Conservation (phyloP, 2,797 vertebrate species). For the Euthynnus affinis region DNA sequence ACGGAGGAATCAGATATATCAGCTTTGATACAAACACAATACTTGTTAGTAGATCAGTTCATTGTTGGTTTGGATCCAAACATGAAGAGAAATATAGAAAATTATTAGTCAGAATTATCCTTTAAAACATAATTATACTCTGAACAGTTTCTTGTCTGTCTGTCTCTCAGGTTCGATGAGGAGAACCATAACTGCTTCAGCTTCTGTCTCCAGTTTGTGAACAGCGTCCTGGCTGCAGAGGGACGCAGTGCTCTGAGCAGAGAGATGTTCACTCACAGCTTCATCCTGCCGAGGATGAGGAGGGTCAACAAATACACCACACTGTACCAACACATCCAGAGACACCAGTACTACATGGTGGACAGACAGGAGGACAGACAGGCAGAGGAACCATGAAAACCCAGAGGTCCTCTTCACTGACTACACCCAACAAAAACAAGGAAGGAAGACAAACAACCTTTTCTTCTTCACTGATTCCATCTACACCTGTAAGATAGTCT, state of each 20-base stretch:
- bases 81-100: too few species aligned
- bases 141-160: constrained; percentile 1
- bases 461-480: too few species aligned
- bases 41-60: too few species aligned
- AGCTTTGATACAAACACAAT: too few species aligned
- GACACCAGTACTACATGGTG: constrained; percentile 84
- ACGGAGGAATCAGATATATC: too few species aligned
- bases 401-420: too few species aligned
- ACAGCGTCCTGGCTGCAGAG: constrained; percentile 85
- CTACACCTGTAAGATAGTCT: too few species aligned
- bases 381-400: neutral
- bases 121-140: too few species aligned
- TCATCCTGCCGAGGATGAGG: constrained; percentile 88
- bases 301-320: constrained; percentile 88
- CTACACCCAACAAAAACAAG: too few species aligned
- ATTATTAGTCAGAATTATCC: too few species aligned
- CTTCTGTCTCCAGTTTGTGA: constrained; percentile 90
- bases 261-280: constrained; percentile 87
- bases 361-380: constrained; percentile 58
- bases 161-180: constrained; percentile 88
- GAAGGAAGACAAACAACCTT: too few species aligned
- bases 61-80: too few species aligned
- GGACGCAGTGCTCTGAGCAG: constrained; percentile 83
- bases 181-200: constrained; percentile 92
- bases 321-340: constrained; percentile 84